These are phyloP conservation scores for Lasioglossum villosulum DNA, from an alignment of 2,888 invertebrate genomes.

Conservation along the genomic window DNA sequence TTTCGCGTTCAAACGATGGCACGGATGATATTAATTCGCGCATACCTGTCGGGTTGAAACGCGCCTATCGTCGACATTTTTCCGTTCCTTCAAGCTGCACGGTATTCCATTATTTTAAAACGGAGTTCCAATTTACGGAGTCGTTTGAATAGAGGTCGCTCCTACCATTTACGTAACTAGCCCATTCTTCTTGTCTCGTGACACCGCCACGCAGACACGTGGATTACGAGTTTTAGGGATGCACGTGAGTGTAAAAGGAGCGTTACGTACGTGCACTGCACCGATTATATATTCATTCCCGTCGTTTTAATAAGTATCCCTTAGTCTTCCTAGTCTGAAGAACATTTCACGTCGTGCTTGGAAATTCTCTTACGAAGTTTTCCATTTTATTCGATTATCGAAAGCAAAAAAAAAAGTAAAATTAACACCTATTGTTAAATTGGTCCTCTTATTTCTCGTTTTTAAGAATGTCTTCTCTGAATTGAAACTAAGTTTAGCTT, in stretches of 20 bases:
- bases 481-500: background rate
- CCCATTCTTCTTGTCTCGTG: constrained; percentile 38
- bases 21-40: background rate
- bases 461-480: background rate
- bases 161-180: constrained; percentile 41
- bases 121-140: constrained; percentile 32
- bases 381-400: background rate
- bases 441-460: background rate
- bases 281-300: background rate
- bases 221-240: constrained; percentile 29
- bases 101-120: constrained; percentile 36
- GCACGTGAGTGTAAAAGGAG: constrained; percentile 33
- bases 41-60: background rate
- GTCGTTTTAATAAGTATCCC: background rate
- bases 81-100: constrained; percentile 13
- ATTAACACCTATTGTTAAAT: background rate
- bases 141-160: constrained; percentile 36
- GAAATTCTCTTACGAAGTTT: background rate
- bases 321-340: background rate
- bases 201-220: constrained; percentile 19
- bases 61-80: background rate
- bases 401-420: background rate
- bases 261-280: constrained; percentile 5
- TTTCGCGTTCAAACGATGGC: background rate
- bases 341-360: background rate